These are phyloP conservation scores for Meloidogyne hapla DNA, from an alignment of 1,140 invertebrate genomes.

Conservation along the genomic window DNA sequence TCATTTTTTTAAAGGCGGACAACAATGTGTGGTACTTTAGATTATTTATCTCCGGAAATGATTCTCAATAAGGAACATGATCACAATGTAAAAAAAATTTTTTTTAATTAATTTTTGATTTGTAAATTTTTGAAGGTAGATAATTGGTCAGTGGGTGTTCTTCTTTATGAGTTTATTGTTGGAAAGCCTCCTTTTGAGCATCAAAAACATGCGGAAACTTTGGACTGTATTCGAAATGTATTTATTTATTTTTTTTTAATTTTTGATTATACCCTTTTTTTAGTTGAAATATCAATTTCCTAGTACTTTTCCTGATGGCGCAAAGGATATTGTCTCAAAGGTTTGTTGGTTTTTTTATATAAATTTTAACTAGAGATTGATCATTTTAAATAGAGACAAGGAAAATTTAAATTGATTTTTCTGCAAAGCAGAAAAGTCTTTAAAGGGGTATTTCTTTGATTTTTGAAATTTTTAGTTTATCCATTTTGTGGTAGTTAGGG, in stretches of 20 bases:
- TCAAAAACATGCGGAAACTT: conserved; percentile 72
- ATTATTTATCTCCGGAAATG: conserved; percentile 92
- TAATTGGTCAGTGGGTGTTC: conserved; percentile 73
- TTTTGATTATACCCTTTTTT: neutral
- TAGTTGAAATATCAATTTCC: conserved; percentile 47
- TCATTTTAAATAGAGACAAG: too few species aligned
- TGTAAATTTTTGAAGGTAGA: conserved; percentile 38
- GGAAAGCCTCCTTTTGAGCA: conserved; percentile 85
- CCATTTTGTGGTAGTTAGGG: too few species aligned
- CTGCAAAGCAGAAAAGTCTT: too few species aligned
- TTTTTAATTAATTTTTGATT: neutral
- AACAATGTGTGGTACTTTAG: conserved; percentile 73
- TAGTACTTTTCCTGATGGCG: conserved; percentile 28
- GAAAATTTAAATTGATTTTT: too few species aligned
- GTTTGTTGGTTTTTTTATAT: conserved; percentile 13
- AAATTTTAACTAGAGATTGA: too few species aligned
- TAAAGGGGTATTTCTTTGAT: too few species aligned
- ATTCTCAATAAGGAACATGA: conserved; percentile 36
- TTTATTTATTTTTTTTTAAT: neutral
- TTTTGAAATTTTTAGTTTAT: too few species aligned
- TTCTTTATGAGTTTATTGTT: conserved; percentile 90
- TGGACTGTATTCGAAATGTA: conserved; percentile 74
- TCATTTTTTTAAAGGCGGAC: conserved; percentile 27
- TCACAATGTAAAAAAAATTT: conserved; percentile 22
- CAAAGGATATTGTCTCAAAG: conserved; percentile 37